Evolutionary conservation across 2,113 vertebrate genomes (phyloP), one percentile per base, ranked within the genome.

Genomic region (Pomatostomus ruficeps): DNA sequence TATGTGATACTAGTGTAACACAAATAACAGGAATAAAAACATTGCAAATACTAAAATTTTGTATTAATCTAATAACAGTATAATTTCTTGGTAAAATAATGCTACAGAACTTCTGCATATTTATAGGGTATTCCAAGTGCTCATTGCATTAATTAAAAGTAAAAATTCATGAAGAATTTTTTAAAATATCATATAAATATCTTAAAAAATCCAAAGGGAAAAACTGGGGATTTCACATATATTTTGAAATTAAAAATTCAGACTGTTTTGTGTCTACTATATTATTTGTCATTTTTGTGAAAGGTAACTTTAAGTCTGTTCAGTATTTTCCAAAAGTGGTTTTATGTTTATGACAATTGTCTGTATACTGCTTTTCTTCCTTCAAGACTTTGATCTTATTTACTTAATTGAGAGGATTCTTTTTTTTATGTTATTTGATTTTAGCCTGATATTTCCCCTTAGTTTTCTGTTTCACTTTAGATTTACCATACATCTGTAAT

Each of bases 391-490:
- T 66, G 6, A 18, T 58, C 14, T 11, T 26, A 14, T 70, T 87
- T 42, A 38, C 4, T 29, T 70, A 75, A 29, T 14, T 28, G 1
- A 14, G 1, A 11, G 4, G 1, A 4, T 3, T 43, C 49, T 14
- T 11, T 33, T 25, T 52, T 31, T 42, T 7, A 20, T 49, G 61
- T 22, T 2, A 9, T 83, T 70, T 57, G 1, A 16, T 74, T 90
- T 88, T 88, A 35, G 0, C 4, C 21, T 88, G 26, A 40, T 35
- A 74, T 91, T 85, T 45, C 10, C 10, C 12, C n/a, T 87, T 40
- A 51, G 6, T 58, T 85, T 91, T 74, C 42, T 43, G 29, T 29
- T 76, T 15, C 16, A 31, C 43, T 83, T 77, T 74, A 87, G 18
- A 38, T 48, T 73, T 80, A 55, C 29, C 18, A 17, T 72, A 25